Conservation (phyloP, 2,797 vertebrate genomes). For the Sebastes kiyomatsui region DNA sequence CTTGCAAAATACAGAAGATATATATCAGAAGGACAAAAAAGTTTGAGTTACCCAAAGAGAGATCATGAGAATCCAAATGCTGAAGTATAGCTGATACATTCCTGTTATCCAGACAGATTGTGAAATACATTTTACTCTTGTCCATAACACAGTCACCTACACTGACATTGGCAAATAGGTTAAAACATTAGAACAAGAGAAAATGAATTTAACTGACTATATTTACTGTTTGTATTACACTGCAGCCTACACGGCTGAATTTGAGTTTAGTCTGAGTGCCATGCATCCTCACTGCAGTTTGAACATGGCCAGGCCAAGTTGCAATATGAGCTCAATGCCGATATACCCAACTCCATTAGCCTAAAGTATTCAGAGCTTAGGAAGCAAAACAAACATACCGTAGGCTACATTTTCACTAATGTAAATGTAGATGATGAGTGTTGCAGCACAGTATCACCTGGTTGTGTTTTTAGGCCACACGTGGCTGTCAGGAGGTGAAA, state of each 20-base stretch:
- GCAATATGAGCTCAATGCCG: not conserved
- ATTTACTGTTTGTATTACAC: not conserved
- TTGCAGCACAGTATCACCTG: not conserved
- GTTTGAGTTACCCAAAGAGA: not conserved
- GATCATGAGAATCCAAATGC: not conserved
- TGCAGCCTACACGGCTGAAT: not conserved
- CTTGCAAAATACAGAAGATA: not conserved
- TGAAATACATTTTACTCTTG: not conserved
- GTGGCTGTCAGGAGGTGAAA: slow-evolving; percentile 38
- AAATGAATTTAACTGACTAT: not conserved
- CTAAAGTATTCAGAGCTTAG: not conserved
- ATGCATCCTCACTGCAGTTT: not conserved
- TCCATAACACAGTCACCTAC: not conserved
- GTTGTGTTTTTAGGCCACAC: slow-evolving; percentile 26
- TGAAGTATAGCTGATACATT: not conserved
- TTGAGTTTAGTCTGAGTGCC: not conserved
- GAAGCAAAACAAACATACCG: not conserved
- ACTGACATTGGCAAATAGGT: not conserved
- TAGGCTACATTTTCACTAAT: not conserved
- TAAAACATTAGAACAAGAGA: not conserved
- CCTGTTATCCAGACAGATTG: not conserved
- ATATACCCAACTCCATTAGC: not conserved
- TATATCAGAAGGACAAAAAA: not conserved
- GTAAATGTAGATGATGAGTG: not conserved
- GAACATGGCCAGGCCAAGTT: not conserved